Conservation (phyloP, 2,888 invertebrate genomes). For the Epistrophe eligans region DNA sequence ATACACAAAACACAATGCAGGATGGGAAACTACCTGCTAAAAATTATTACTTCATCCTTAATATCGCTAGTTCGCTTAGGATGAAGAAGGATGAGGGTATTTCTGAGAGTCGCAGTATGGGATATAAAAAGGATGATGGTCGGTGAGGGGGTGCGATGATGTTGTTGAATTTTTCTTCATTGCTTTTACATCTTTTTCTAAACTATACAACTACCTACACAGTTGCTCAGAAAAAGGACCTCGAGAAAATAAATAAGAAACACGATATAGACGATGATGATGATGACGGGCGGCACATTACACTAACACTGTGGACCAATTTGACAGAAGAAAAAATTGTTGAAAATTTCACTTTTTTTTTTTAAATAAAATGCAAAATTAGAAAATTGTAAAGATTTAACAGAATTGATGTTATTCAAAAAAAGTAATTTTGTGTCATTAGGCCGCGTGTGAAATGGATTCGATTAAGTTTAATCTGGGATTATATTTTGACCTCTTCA, state of each 20-base stretch:
- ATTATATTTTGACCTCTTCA: too few species aligned
- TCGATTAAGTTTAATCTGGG: too few species aligned
- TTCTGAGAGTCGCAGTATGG: neutral
- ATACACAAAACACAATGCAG: conserved; percentile 29
- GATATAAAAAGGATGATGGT: neutral
- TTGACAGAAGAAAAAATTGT: neutral
- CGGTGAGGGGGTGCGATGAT: neutral
- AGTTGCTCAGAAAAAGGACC: conserved; percentile 52
- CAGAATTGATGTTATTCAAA: too few species aligned
- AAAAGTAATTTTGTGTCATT: too few species aligned
- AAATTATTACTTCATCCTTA: conserved; percentile 75
- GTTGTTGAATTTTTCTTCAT: conserved; percentile 61
- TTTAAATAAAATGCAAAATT: too few species aligned
- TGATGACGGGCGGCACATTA: conserved; percentile 13
- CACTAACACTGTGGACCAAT: neutral
- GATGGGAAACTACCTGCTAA: conserved; percentile 74
- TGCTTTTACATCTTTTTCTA: conserved; percentile 72
- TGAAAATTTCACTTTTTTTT: neutral
- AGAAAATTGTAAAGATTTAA: too few species aligned
- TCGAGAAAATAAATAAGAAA: conserved; percentile 66
- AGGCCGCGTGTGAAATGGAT: too few species aligned
- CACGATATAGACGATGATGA: conserved; percentile 63
- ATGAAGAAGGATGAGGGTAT: conserved; percentile 15
- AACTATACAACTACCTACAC: conserved; percentile 71
- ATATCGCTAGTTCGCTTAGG: conserved; percentile 70